Evolutionary conservation across 2,113 vertebrate species (phyloP).

Genomic region (Siphamia tubifer): DNA sequence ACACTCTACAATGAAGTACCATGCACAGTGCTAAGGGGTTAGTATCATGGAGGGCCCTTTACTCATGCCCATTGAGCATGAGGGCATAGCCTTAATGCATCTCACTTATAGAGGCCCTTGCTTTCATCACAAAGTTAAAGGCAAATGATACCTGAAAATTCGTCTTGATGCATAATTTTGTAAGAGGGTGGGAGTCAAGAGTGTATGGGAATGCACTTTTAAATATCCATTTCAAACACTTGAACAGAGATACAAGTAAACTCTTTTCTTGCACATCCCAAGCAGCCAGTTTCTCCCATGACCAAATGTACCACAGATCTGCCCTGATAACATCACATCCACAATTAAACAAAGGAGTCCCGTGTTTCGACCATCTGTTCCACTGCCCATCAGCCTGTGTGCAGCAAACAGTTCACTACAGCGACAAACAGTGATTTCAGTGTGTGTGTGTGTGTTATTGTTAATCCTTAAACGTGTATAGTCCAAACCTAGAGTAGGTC

Average conservation of each 20-base stretch:
- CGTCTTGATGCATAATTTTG: conserved; percentile 59
- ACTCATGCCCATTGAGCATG: conserved; percentile 56
- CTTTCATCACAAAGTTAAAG: conserved; percentile 64
- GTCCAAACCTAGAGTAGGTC: conserved; percentile 20
- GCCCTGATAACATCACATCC: conserved; percentile 33
- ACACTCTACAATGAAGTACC: too few relatives aligned
- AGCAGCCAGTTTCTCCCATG: conserved; percentile 24
- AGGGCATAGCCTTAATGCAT: conserved; percentile 50
- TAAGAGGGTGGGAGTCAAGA: conserved; percentile 29
- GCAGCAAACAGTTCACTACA: conserved; percentile 3
- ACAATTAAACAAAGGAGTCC: conserved; percentile 65
- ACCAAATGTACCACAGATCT: conserved; percentile 24
- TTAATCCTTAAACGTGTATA: conserved; percentile 37
- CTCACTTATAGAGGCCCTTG: conserved; percentile 47
- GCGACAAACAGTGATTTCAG: not conserved
- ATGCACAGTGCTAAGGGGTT: conserved; percentile 36
- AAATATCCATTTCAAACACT: conserved; percentile 67
- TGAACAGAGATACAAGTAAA: conserved; percentile 57
- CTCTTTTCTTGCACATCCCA: conserved; percentile 39
- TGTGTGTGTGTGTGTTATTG: conserved; percentile 23
- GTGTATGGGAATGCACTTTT: conserved; percentile 31
- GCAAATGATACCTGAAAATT: conserved; percentile 62
- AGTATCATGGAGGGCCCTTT: conserved; percentile 59
- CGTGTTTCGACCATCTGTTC: conserved; percentile 47
- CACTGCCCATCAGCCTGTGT: conserved; percentile 11